Conservation (phyloP, 2,113 vertebrate species). For the Zosterops japonicus region DNA sequence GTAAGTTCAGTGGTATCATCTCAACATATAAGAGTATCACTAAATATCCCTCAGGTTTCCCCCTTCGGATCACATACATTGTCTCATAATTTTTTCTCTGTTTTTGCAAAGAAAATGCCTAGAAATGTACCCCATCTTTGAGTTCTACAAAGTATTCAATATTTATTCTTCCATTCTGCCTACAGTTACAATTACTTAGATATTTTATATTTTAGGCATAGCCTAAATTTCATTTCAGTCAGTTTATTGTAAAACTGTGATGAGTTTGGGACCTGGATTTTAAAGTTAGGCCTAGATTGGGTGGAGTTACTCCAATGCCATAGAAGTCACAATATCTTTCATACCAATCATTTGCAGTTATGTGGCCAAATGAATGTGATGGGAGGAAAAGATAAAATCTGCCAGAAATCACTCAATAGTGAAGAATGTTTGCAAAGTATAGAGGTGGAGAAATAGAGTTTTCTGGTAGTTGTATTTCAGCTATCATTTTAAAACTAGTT, state of each 20-base stretch:
- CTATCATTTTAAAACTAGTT: not conserved
- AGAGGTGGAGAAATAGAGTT: not conserved
- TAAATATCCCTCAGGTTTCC: not conserved
- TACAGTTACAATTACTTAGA: not conserved
- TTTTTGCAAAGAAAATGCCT: not conserved
- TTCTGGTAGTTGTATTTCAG: not conserved
- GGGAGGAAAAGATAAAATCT: not conserved
- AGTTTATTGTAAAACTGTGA: not conserved
- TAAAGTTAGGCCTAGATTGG: not conserved
- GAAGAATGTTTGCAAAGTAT: not conserved
- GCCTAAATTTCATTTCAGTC: not conserved
- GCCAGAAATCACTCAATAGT: not conserved
- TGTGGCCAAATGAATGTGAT: not conserved
- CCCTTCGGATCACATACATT: not conserved
- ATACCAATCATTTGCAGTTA: not conserved
- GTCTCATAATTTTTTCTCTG: not conserved
- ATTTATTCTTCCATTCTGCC: not conserved
- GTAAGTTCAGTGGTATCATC: not conserved
- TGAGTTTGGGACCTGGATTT: not conserved
- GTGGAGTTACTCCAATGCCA: not conserved
- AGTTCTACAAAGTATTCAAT: not conserved
- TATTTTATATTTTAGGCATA: not conserved
- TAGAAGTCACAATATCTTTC: not conserved
- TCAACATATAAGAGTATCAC: not conserved
- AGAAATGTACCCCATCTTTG: fast-evolving